A percentile compares a stretch with the other conserved stretches of the same genome.
Conservation (phyloP, 2,113 vertebrate species). For the Apaloderma vittatum region DNA sequence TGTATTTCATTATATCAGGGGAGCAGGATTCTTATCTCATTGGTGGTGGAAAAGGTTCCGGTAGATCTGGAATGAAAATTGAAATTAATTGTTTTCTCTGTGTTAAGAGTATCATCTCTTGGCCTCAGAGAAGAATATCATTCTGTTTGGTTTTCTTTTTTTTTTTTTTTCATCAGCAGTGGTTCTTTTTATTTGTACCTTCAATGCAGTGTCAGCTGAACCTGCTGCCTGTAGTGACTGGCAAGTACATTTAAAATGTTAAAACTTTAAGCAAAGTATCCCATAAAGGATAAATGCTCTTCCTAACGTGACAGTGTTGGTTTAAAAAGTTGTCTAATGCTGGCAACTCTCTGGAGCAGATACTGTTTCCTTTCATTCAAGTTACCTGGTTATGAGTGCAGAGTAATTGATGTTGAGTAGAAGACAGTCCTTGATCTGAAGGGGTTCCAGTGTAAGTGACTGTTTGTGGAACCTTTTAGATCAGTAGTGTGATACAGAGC, state of each 20-base stretch:
- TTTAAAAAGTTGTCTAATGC: neutral
- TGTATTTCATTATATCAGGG: neutral
- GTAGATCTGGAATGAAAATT: neutral
- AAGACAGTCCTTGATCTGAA: neutral
- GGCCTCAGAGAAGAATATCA: neutral
- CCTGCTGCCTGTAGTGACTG: neutral
- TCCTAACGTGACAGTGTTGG: neutral
- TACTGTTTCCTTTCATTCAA: neutral
- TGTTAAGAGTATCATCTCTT: neutral
- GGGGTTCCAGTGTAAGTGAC: neutral
- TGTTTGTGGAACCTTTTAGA: neutral
- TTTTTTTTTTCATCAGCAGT: neutral
- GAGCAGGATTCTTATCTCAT: neutral
- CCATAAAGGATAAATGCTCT: neutral
- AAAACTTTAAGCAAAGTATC: neutral
- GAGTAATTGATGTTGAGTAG: neutral
- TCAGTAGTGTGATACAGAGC: neutral
- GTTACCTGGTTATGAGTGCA: neutral
- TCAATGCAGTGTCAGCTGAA: neutral
- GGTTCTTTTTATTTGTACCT: neutral
- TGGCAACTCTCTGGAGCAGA: neutral
- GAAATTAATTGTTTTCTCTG: neutral
- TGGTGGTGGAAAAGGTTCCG: neutral
- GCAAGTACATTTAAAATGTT: neutral
- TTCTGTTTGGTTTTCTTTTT: neutral